Conservation (phyloP, 2,113 vertebrate species). For the Engraulis encrasicolus region DNA sequence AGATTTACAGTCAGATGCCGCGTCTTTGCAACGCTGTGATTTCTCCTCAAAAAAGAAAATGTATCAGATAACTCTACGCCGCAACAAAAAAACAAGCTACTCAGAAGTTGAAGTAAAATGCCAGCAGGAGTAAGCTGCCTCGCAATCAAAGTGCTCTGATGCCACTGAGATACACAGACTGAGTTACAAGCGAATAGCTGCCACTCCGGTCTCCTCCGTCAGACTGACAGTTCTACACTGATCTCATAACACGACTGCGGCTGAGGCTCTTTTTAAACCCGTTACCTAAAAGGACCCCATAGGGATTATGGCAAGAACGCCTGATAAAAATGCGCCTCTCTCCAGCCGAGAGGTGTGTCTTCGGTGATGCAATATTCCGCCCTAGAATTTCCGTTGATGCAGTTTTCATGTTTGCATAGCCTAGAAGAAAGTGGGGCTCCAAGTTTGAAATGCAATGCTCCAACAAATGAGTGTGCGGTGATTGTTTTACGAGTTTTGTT, state of each 20-base stretch:
- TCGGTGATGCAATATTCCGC: constrained; percentile 1
- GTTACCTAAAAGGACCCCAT: constrained; percentile 70
- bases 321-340: constrained; percentile 59
- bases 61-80: not conserved
- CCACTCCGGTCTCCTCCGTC: constrained; percentile 50
- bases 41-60: constrained; percentile 15
- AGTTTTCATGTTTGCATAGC: constrained; percentile 13
- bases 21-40: not conserved
- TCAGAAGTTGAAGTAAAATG: constrained; percentile 8
- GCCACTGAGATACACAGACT: constrained; percentile 26
- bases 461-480: too few species aligned
- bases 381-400: constrained; percentile 17
- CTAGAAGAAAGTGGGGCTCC: not conserved
- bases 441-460: not conserved
- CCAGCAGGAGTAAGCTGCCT: not conserved
- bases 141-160: constrained; percentile 18
- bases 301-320: constrained; percentile 62
- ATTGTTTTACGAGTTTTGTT: too few species aligned
- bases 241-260: constrained; percentile 59
- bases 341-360: constrained; percentile 18
- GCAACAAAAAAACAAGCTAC: not conserved
- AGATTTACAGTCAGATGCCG: not conserved
- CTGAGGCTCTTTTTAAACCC: constrained; percentile 74
- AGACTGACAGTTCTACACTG: constrained; percentile 58
- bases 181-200: constrained; percentile 48